A percentile compares a stretch with the other conserved stretches of the same genome.
Evolutionary conservation across 2,888 invertebrate genomes (phyloP).

Genomic region (Serrognathus titanus): DNA sequence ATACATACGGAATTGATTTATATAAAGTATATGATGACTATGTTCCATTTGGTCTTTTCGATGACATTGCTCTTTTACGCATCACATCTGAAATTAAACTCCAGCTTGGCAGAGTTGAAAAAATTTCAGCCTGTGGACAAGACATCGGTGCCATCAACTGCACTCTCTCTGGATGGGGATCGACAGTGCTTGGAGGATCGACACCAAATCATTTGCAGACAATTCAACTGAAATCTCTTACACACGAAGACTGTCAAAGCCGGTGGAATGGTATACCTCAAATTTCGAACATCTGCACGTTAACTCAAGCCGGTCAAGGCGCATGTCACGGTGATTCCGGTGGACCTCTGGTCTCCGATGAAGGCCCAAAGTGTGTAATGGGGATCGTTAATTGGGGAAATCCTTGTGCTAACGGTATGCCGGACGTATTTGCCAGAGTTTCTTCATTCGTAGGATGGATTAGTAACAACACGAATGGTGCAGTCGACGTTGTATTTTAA

Average conservation of each 20-base stretch:
- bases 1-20: no score
- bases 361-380: slow-evolving; percentile 1
- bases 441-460: slow-evolving; percentile 32
- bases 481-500: no score
- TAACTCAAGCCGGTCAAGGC: slow-evolving; percentile 57
- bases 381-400: slow-evolving; percentile 46
- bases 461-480: no score
- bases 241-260: slow-evolving; percentile 53
- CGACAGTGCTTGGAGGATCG: slow-evolving; percentile 52
- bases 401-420: slow-evolving; percentile 45
- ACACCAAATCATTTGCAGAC: slow-evolving; percentile 55
- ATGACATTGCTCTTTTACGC: slow-evolving; percentile 9
- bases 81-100: slow-evolving; percentile 4
- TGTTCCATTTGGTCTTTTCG: neutral
- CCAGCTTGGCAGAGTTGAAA: neutral
- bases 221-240: slow-evolving; percentile 52
- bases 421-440: slow-evolving; percentile 48
- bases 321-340: slow-evolving; percentile 52
- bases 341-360: slow-evolving; percentile 16
- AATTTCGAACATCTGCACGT: slow-evolving; percentile 54
- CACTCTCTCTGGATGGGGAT: slow-evolving; percentile 41
- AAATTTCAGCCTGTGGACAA: slow-evolving; percentile 27
- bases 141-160: slow-evolving; percentile 36
- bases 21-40: no score
- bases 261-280: slow-evolving; percentile 41